These are phyloP conservation scores for Apantesis nais DNA, from an alignment of 2,888 invertebrate species.

Conservation along the genomic window DNA sequence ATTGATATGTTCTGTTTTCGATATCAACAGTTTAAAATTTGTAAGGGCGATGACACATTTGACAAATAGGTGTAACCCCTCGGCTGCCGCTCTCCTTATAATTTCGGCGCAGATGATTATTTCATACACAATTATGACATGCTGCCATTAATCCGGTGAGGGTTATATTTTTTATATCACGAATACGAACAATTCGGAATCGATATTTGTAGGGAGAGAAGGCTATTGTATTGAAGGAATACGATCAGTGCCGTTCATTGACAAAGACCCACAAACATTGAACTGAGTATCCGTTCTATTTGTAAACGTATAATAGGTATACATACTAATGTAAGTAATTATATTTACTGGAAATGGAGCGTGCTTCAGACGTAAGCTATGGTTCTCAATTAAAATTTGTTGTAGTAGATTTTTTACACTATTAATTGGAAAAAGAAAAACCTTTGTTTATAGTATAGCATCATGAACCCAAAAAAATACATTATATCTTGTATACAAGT, in stretches of 20 bases:
- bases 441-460: neutral
- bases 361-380: neutral
- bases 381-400: neutral
- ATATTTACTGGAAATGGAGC: neutral
- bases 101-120: conserved; percentile 64
- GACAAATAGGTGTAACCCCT: conserved; percentile 53
- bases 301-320: conserved; percentile 7
- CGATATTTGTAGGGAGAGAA: conserved; percentile 51
- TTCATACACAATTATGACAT: conserved; percentile 68
- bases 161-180: conserved; percentile 62
- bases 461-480: neutral
- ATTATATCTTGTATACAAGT: neutral
- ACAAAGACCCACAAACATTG: conserved; percentile 28
- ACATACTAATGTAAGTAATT: neutral
- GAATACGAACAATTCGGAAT: conserved; percentile 45
- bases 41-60: conserved; percentile 45
- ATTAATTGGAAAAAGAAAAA: neutral
- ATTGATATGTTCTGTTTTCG: conserved; percentile 1
- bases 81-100: conserved; percentile 35
- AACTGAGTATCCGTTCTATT: conserved; percentile 38
- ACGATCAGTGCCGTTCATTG: conserved; percentile 21
- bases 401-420: neutral
- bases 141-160: conserved; percentile 60
- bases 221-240: conserved; percentile 49
- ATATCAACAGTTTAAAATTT: conserved; percentile 29